A percentile compares a stretch with the other conserved stretches of the same genome.
These are phyloP conservation scores for Trachelus troglodyta DNA, from an alignment of 2,888 invertebrate genomes.

Conservation along the genomic window DNA sequence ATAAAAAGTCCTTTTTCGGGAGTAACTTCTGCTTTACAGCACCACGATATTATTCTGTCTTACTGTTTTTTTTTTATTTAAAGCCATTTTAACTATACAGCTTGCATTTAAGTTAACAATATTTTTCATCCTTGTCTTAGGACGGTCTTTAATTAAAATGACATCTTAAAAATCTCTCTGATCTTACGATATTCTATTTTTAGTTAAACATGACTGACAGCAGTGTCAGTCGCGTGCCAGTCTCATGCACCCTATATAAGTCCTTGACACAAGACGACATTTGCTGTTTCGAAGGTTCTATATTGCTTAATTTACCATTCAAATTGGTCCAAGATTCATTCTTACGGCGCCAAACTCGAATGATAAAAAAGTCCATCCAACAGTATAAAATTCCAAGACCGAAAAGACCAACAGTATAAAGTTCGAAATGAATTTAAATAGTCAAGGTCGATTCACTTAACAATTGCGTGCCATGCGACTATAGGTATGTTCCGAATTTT, in stretches of 20 bases:
- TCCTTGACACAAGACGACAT: neutral
- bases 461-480: neutral
- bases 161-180: neutral
- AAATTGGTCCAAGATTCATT: neutral
- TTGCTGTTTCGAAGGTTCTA: neutral
- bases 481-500: too few relatives aligned
- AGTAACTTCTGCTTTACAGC: neutral
- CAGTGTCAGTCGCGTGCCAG: neutral
- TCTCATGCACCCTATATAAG: neutral
- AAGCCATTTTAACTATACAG: neutral
- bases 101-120: neutral
- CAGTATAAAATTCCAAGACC: too few relatives aligned
- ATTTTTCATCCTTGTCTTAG: neutral
- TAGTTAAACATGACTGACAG: neutral
- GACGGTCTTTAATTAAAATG: neutral
- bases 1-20: neutral
- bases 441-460: neutral
- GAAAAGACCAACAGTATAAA: too few relatives aligned
- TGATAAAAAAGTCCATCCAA: too few relatives aligned
- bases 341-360: neutral
- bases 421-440: neutral
- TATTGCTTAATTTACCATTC: neutral
- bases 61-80: neutral
- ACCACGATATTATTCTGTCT: neutral
- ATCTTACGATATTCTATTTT: neutral